phyloP scores from a whole-genome alignment of 2,113 vertebrate species.

The Columba janthina region DNA sequence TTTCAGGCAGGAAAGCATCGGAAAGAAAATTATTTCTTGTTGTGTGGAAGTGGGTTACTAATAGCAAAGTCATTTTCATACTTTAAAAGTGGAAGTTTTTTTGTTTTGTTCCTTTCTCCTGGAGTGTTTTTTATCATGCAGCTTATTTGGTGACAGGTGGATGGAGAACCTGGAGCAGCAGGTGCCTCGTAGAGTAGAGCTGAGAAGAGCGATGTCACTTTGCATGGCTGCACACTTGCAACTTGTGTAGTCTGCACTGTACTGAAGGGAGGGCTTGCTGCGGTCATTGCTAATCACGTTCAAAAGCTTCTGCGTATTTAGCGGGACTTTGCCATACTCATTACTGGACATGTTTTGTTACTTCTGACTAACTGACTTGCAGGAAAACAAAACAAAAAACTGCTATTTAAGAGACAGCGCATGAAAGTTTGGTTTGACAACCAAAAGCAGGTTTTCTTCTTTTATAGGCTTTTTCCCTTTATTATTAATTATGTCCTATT shows the following conservation, averaged over 20 bases:
- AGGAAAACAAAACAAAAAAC: background rate
- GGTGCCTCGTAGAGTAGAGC: background rate
- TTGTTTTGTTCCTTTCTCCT: background rate
- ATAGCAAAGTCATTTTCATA: background rate
- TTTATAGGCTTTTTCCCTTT: background rate
- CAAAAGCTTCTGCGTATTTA: background rate
- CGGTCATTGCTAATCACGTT: background rate
- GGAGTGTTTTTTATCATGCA: background rate
- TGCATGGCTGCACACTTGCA: background rate
- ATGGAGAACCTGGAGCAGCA: background rate
- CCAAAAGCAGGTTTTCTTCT: background rate
- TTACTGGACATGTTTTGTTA: background rate
- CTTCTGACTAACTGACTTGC: background rate
- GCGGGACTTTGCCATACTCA: background rate
- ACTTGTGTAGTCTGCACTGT: rapidly evolving
- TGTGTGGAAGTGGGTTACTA: background rate
- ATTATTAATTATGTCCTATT: background rate
- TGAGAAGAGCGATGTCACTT: background rate
- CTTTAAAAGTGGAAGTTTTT: background rate
- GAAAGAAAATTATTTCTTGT: background rate
- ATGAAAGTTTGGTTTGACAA: background rate
- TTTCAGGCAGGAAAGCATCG: background rate
- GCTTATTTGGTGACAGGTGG: background rate
- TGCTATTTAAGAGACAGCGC: background rate
- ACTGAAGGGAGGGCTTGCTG: background rate